A percentile compares a stretch with the other conserved stretches of the same genome.
These are phyloP conservation scores for Latrodectus hesperus DNA, from an alignment of 2,888 invertebrate species.

Conservation along the genomic window DNA sequence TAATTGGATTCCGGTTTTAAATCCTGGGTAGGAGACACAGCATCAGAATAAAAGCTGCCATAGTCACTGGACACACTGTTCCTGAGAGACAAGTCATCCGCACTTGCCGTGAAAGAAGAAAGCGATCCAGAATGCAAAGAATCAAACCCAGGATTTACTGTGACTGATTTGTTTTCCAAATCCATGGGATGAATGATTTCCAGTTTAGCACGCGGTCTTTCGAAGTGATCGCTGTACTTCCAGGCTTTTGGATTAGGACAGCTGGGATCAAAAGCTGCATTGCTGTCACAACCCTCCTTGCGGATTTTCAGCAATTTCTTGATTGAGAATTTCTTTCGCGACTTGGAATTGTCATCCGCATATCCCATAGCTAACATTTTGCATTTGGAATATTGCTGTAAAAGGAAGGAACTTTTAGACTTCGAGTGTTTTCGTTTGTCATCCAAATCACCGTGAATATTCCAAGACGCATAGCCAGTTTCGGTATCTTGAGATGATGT, in stretches of 20 bases:
- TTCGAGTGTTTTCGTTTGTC: conserved; percentile 43
- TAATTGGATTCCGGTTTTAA: conserved; percentile 52
- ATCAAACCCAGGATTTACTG: conserved; percentile 68
- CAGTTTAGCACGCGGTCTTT: conserved; percentile 81
- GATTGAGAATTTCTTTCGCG: conserved; percentile 83
- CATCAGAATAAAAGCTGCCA: conserved; percentile 62
- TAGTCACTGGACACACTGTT: conserved; percentile 60
- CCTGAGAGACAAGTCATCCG: conserved; percentile 45
- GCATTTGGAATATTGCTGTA: conserved; percentile 63
- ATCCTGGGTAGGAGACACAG: conserved; percentile 53
- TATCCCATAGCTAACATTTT: conserved; percentile 63
- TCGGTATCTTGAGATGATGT: conserved; percentile 67
- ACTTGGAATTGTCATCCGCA: conserved; percentile 72
- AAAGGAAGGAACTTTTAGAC: conserved; percentile 61
- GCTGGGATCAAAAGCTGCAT: conserved; percentile 42
- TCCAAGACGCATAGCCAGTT: conserved; percentile 64
- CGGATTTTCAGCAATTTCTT: conserved; percentile 82
- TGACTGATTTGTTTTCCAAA: conserved; percentile 75
- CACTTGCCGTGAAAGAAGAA: conserved; percentile 48
- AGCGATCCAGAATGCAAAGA: conserved; percentile 40
- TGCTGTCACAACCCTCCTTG: conserved; percentile 54
- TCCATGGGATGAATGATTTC: conserved; percentile 93
- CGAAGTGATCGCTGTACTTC: conserved; percentile 67
- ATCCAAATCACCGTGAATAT: conserved; percentile 49
- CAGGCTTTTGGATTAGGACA: conserved; percentile 66